These are phyloP conservation scores for Proisotoma minuta DNA, from an alignment of 2,888 invertebrate genomes.

Conservation along the genomic window DNA sequence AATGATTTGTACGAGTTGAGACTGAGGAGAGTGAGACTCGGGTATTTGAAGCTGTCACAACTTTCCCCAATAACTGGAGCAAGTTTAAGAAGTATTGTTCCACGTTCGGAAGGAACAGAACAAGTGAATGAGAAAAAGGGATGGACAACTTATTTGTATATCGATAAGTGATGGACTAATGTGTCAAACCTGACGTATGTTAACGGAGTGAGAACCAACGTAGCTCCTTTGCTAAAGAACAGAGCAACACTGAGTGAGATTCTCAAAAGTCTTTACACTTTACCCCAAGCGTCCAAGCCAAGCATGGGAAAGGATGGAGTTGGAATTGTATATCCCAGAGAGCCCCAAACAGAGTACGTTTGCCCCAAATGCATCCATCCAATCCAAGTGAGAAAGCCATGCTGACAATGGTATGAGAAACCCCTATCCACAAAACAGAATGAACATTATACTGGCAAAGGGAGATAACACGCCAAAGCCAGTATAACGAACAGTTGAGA, in stretches of 20 bases:
- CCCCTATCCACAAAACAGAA: neutral
- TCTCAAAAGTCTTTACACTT: constrained; percentile 12
- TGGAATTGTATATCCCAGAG: constrained; percentile 13
- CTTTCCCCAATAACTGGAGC: constrained; percentile 3
- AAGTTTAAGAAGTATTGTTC: constrained; percentile 5
- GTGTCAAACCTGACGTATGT: constrained; percentile 2
- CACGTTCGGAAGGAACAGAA: neutral
- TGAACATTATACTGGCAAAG: neutral
- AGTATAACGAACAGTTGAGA: neutral
- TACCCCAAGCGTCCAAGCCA: constrained; percentile 2
- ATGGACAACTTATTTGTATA: neutral
- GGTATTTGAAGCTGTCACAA: neutral
- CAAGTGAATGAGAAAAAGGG: neutral
- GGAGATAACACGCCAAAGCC: neutral
- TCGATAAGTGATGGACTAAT: constrained; percentile 4
- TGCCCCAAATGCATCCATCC: constrained; percentile 10
- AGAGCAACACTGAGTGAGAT: constrained; percentile 27
- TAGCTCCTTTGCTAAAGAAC: constrained; percentile 25
- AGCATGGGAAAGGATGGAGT: neutral
- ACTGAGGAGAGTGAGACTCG: too few relatives aligned
- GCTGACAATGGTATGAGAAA: constrained; percentile 1
- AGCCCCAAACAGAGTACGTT: constrained; percentile 6
- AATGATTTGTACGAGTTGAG: constrained; percentile 29
- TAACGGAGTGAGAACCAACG: constrained; percentile 15
- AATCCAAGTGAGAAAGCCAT: neutral